Percentiles rank a stretch among this genome's conserved stretches.
Conservation (phyloP, 2,888 invertebrate genomes). For the Dexiosoma caninum region DNA sequence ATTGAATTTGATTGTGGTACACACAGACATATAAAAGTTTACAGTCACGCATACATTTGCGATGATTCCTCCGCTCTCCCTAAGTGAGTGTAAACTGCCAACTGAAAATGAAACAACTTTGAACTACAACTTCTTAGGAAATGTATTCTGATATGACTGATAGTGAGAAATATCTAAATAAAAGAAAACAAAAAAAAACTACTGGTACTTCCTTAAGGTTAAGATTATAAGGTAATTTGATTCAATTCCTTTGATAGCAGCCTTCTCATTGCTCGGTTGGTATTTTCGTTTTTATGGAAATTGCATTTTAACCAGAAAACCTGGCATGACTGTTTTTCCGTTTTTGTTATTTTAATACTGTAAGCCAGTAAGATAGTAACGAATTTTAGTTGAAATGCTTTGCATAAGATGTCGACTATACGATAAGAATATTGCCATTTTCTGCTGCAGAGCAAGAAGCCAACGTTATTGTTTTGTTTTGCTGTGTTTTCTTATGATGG, state of each 20-base stretch:
- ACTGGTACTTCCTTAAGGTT: slow-evolving; percentile 74
- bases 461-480: slow-evolving; percentile 6
- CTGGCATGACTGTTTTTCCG: not conserved
- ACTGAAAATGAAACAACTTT: slow-evolving; percentile 29
- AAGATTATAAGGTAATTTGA: slow-evolving; percentile 78
- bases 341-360: not conserved
- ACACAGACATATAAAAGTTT: not conserved
- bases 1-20: slow-evolving; percentile 26
- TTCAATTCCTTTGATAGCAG: slow-evolving; percentile 78
- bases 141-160: slow-evolving; percentile 9
- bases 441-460: not conserved
- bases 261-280: not conserved
- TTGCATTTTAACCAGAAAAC: slow-evolving; percentile 27
- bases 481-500: not conserved
- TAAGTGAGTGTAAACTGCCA: slow-evolving; percentile 30
- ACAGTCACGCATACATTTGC: not conserved
- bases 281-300: not conserved
- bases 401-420: slow-evolving; percentile 46
- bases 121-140: slow-evolving; percentile 45
- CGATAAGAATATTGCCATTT: slow-evolving; percentile 54
- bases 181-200: not conserved
- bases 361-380: not conserved
- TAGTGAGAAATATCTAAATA: not conserved
- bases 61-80: slow-evolving; percentile 25
- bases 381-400: slow-evolving; percentile 20